Percentiles rank a stretch among this genome's conserved stretches.
Conservation (phyloP, 1,140 invertebrate genomes). For the Anoplophora glabripennis region DNA sequence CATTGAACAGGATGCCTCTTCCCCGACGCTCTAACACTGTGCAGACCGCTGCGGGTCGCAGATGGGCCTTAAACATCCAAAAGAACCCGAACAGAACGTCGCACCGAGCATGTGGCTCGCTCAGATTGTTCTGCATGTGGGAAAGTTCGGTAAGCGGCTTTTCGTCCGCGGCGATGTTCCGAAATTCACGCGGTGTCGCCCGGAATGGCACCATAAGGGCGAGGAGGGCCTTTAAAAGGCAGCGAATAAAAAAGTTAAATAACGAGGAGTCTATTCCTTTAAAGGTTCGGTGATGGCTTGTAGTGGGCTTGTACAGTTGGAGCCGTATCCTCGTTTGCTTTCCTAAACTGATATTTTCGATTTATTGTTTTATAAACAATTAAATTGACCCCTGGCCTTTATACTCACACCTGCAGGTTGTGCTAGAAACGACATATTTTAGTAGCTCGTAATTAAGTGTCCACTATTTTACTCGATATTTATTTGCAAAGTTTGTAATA, state of each 20-base stretch:
- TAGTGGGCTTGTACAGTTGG: too few species aligned
- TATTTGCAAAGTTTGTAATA: too few species aligned
- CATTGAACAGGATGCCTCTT: conserved; percentile 3
- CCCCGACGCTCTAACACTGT: conserved; percentile 12
- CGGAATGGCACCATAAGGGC: background rate
- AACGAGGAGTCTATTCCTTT: conserved; percentile 15
- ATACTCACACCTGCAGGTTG: too few species aligned
- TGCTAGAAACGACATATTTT: too few species aligned
- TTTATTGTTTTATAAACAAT: too few species aligned
- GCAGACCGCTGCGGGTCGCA: conserved; percentile 7
- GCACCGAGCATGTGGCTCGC: conserved; percentile 4
- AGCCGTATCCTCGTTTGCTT: too few species aligned
- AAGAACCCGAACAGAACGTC: conserved; percentile 11
- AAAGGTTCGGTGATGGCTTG: conserved; percentile 8
- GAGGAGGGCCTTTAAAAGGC: conserved; percentile 1
- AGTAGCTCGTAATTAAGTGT: too few species aligned
- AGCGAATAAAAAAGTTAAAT: conserved; percentile 19
- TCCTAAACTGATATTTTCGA: too few species aligned
- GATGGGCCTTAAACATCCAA: conserved; percentile 14
- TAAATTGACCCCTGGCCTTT: too few species aligned
- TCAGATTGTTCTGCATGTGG: conserved; percentile 10
- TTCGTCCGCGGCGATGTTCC: background rate
- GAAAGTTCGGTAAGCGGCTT: background rate
- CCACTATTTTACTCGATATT: too few species aligned
- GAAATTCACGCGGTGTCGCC: background rate